Base-by-base conservation (phyloP, 2,797 vertebrate species). In the Pogoniulus pusillus region DNA sequence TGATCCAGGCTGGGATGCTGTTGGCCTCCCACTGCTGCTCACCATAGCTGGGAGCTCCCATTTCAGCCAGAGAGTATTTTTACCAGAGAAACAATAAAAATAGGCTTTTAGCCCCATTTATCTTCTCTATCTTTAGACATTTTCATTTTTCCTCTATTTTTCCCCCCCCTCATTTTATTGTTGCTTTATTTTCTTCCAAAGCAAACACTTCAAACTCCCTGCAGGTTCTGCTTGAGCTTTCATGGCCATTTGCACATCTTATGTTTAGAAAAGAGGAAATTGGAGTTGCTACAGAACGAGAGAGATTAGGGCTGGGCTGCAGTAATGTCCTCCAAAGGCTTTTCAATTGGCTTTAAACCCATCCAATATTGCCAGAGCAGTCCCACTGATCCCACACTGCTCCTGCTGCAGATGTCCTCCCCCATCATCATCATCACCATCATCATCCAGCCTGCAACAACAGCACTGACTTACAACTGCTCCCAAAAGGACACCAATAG, bases 21-120 rank as follows among this genome's bases (percentile, higher is more conserved):
- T 4, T 23, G 22, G 45, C 45, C 12, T 47, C 23, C 24, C 47
- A 7, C 47, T 49, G 47, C 47, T 53, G 9, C 47, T 74, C 41
- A 26, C 55, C 30, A 22, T 27, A 17, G 41, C 41, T 41, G 37
- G 54, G 49, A 68, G 59, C 55, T 82, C 72, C 59, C 27, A 10
- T 19, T 71, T 80, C 54, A 86, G 34, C 43, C 24, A 16, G 6
- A 63, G 32, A 34, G 9, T 79, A 37, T 86, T 93, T 82, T 86
- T 76, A 41, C 37, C 3, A 6, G 30, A 72, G 45, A 79, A 83
- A 80, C 29, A 80, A 65, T 51, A 85, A 57, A 85, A 89, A 47
- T 16, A 58, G 55, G 37, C 34, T 68, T 80, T 83, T 83, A 83
- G 51, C 53, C 37, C 84, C 57, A 57, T 90, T 84, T 69, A 16